These are phyloP conservation scores for Dorcus parallelipipedus DNA, from an alignment of 2,888 invertebrate genomes.

Conservation along the genomic window DNA sequence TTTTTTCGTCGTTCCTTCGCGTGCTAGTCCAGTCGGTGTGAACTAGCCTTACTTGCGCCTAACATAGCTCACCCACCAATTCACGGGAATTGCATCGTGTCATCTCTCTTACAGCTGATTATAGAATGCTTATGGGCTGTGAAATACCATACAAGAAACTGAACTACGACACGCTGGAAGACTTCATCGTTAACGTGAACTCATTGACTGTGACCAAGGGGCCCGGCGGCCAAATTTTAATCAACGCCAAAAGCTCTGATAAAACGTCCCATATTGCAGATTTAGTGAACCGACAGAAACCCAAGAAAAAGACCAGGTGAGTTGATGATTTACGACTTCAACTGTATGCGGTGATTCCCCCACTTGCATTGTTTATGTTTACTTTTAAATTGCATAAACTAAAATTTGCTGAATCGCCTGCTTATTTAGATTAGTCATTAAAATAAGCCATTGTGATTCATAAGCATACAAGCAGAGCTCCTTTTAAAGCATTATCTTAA, in stretches of 20 bases:
- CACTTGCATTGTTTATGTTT: too few relatives aligned
- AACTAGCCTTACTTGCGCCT: not conserved
- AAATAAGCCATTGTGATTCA: too few relatives aligned
- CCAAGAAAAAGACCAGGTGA: slow-evolving; percentile 22
- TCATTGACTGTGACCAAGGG: slow-evolving; percentile 54
- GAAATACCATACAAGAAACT: slow-evolving; percentile 60
- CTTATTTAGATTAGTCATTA: too few relatives aligned
- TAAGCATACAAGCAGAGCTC: too few relatives aligned
- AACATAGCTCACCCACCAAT: slow-evolving; percentile 1
- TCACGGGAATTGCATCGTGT: not conserved
- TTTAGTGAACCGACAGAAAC: slow-evolving; percentile 44
- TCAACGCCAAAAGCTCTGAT: slow-evolving; percentile 57
- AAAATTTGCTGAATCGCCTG: too few relatives aligned
- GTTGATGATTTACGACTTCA: not conserved
- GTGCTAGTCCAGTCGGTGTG: not conserved
- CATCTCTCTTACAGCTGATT: slow-evolving; percentile 54
- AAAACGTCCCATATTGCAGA: slow-evolving; percentile 60
- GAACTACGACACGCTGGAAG: slow-evolving; percentile 59
- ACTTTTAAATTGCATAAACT: too few relatives aligned
- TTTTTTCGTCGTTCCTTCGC: not conserved
- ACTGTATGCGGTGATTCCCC: too few relatives aligned
- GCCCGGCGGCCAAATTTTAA: slow-evolving; percentile 53
- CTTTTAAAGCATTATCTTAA: too few relatives aligned
- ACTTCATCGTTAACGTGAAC: slow-evolving; percentile 58
- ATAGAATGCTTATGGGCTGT: slow-evolving; percentile 60